phyloP scores from a whole-genome alignment of 2,797 vertebrate genomes.

The Centropyge bicolor region DNA sequence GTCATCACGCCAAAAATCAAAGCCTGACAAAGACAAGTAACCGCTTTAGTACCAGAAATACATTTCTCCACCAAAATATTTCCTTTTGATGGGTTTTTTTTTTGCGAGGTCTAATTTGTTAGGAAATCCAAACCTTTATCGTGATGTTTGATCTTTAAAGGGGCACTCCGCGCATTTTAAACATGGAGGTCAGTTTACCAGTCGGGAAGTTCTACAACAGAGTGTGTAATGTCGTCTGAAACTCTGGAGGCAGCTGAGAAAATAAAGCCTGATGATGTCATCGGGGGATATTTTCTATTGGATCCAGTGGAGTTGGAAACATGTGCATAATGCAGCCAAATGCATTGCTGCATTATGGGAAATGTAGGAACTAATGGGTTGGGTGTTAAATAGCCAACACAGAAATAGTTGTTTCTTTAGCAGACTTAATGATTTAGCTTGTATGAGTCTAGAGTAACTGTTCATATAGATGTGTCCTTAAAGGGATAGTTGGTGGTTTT shows the following conservation, averaged over 20 bases:
- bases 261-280: background rate
- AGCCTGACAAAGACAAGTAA: conserved; percentile 38
- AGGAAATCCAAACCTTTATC: conserved; percentile 39
- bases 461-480: too few relatives aligned
- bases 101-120: conserved; percentile 24
- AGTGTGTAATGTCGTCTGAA: background rate
- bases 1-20: conserved; percentile 26
- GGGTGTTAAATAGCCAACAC: too few relatives aligned
- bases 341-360: background rate
- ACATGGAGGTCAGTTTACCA: conserved; percentile 3
- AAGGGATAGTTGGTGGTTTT: too few relatives aligned
- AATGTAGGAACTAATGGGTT: background rate
- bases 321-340: background rate
- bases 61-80: conserved; percentile 16
- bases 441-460: too few relatives aligned
- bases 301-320: background rate
- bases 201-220: background rate
- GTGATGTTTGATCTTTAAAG: conserved; percentile 46
- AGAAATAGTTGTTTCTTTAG: background rate
- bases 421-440: background rate
- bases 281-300: background rate
- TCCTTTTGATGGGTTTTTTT: conserved; percentile 32
- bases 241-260: background rate
- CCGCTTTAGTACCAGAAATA: conserved; percentile 18
- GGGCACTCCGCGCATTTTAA: conserved; percentile 5